Evolutionary conservation across 1,140 invertebrate species (phyloP), one percentile per base, ranked within the genome.

Genomic region (Sitobion miscanthi): DNA sequence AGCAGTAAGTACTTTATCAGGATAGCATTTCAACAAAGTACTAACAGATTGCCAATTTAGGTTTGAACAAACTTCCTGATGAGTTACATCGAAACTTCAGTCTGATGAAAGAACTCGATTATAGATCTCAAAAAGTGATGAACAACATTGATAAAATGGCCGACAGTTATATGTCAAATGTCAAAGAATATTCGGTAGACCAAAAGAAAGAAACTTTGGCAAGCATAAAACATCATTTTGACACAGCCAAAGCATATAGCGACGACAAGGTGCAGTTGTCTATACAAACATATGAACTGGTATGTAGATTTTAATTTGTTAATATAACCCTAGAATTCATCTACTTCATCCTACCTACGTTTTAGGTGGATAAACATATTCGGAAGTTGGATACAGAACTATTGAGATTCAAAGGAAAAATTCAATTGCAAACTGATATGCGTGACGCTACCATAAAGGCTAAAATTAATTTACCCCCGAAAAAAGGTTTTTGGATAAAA

Each of bases 181-280:
- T 97, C 20, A 96, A 96, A 95, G 95, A 96, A 94, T 94, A 96
- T 94, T 94, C 95, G 95, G 94, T 96, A 94, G 98, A 99, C 62
- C 97, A 98, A 93, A 97, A 97, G 94, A 97, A 98, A 94, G 97
- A 99, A 94, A 96, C 98, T 93, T 96, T 99, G 62, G 96, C 97
- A 94, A 97, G 97, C 93, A 99, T 99, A 93, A 97, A 98, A 95
- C 97, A 96, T 94, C 95, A 98, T 49, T 99, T 98, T 94, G 98
- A 98, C 94, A 98, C 98, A 95, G 98, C 98, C 23, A 98, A 98
- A 95, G 98, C 98, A 95, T 98, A 98, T 95, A 98, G 98, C 0
- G 99, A 99, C 95, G 99, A 99, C 94, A 99, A 99, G 96, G 98
- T 99, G 23, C 98, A 99, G 95, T 96, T 99, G 93, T 98, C 99